These are phyloP conservation scores for Alexandromys oeconomus DNA, from an alignment of 2,797 vertebrate species.

Conservation along the genomic window DNA sequence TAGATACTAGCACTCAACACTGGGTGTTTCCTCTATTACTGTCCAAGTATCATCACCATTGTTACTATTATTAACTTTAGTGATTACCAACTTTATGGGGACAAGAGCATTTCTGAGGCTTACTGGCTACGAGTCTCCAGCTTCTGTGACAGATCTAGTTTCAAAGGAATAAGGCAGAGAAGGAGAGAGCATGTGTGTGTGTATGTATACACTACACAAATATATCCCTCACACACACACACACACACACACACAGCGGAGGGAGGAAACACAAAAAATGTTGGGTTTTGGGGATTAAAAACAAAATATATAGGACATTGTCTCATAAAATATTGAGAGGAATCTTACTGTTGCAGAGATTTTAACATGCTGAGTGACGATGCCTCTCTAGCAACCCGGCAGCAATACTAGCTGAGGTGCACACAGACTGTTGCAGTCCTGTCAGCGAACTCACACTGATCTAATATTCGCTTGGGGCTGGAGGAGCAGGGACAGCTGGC, in stretches of 20 bases:
- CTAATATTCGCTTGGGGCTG: not conserved
- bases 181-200: not conserved
- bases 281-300: not conserved
- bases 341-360: not conserved
- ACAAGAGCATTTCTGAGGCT: not conserved
- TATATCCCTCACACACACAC: too few relatives aligned
- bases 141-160: not conserved
- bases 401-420: not conserved
- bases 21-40: not conserved
- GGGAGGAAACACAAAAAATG: not conserved
- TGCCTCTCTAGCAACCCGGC: not conserved
- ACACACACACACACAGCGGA: not conserved
- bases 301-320: not conserved
- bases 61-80: not conserved
- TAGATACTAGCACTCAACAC: not conserved
- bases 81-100: not conserved
- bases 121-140: not conserved
- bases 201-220: not conserved
- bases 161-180: not conserved
- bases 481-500: not conserved
- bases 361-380: not conserved
- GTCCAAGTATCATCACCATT: not conserved
- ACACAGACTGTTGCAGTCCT: not conserved
- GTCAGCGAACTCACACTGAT: not conserved
- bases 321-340: not conserved